phyloP scores from a whole-genome alignment of 2,888 invertebrate species.

The Notodonta ziczac region DNA sequence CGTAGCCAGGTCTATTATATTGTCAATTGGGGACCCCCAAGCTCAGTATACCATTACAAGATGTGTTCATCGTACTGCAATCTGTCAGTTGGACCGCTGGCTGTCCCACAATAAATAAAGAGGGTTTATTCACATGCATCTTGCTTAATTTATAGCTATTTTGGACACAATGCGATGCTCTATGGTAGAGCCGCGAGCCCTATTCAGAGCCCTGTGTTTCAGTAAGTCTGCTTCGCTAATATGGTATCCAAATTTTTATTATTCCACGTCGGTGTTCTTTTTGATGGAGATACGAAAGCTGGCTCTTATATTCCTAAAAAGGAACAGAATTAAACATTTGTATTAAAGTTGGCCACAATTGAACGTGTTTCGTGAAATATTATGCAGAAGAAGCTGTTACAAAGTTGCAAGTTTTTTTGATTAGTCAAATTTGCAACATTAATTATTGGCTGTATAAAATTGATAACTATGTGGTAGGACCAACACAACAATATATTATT shows the following conservation, averaged over 20 bases:
- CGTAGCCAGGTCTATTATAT: slow-evolving; percentile 66
- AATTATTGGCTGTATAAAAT: too few species aligned
- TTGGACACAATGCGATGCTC: slow-evolving; percentile 65
- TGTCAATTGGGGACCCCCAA: slow-evolving; percentile 73
- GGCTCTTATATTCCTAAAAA: not conserved
- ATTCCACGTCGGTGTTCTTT: not conserved
- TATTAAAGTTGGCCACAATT: not conserved
- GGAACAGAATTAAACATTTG: not conserved
- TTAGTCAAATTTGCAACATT: too few species aligned
- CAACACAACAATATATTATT: too few species aligned
- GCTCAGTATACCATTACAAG: slow-evolving; percentile 74
- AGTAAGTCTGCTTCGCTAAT: slow-evolving; percentile 5
- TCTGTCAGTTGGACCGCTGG: slow-evolving; percentile 64
- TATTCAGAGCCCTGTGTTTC: slow-evolving; percentile 6
- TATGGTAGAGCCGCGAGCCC: slow-evolving; percentile 24
- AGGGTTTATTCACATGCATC: slow-evolving; percentile 67
- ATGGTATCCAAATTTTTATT: slow-evolving; percentile 4
- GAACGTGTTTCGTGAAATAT: not conserved
- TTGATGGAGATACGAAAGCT: slow-evolving; percentile 1
- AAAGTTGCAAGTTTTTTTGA: not conserved
- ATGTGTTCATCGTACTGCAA: slow-evolving; percentile 77
- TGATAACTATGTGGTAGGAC: too few species aligned
- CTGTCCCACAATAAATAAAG: slow-evolving; percentile 69
- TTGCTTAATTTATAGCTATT: slow-evolving; percentile 76
- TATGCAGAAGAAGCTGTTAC: not conserved